Evolutionary conservation across 2,888 invertebrate species (phyloP).

Genomic region (Teleiodes luculella): DNA sequence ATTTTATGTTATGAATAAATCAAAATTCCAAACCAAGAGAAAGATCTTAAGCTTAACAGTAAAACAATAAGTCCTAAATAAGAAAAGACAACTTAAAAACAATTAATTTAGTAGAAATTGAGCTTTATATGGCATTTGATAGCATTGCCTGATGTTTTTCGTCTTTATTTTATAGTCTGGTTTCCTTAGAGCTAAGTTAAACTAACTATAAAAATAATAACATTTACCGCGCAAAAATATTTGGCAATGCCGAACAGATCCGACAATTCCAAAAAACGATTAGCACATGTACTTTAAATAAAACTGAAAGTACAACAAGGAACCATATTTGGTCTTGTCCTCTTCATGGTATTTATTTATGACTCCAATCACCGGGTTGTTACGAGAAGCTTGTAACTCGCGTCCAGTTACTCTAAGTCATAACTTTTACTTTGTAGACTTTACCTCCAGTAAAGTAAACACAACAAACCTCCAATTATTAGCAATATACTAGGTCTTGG

Average conservation of each 20-base stretch:
- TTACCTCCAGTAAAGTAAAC: slow-evolving; percentile 8
- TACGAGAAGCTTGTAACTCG: slow-evolving; percentile 1
- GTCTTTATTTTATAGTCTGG: no score
- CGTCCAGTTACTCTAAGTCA: slow-evolving; percentile 1
- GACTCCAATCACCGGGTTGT: background rate
- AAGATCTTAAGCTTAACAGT: no score
- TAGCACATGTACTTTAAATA: background rate
- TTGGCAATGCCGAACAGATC: no score
- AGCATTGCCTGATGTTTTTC: no score
- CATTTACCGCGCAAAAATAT: no score
- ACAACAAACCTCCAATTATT: slow-evolving; percentile 10
- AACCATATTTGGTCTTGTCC: background rate
- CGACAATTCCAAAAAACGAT: background rate
- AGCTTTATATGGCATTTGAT: background rate
- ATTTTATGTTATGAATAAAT: no score
- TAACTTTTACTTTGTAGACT: slow-evolving; percentile 7
- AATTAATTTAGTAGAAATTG: no score
- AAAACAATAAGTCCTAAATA: no score
- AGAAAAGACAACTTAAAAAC: no score
- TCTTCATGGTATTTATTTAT: slow-evolving; percentile 1
- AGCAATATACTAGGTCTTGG: slow-evolving; percentile 5
- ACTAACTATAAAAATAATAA: no score
- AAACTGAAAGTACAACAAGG: background rate
- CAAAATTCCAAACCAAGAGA: no score
- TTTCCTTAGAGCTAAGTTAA: no score